These are phyloP conservation scores for Cephus rjabovi DNA, from an alignment of 2,888 invertebrate genomes.

Conservation along the genomic window DNA sequence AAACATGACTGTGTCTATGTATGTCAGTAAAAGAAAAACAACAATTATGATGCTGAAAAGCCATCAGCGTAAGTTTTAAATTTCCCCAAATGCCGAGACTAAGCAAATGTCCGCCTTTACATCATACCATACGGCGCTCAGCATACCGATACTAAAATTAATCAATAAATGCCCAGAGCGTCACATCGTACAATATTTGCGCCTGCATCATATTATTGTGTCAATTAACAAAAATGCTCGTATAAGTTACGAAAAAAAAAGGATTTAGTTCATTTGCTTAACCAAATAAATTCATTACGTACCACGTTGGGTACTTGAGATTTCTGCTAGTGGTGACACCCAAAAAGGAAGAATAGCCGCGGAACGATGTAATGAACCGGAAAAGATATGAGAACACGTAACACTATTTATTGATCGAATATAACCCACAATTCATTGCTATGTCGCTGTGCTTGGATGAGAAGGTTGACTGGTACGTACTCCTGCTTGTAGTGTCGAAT, in stretches of 20 bases:
- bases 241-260: not conserved
- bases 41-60: not conserved
- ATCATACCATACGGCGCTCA: not conserved
- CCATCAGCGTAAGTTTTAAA: not conserved
- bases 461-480: not conserved
- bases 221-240: not conserved
- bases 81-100: not conserved
- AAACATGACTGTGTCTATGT: too few species aligned
- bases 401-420: conserved; percentile 2
- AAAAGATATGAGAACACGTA: not conserved
- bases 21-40: too few species aligned
- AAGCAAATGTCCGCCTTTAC: not conserved
- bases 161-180: not conserved
- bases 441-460: not conserved
- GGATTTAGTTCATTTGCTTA: not conserved
- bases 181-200: not conserved
- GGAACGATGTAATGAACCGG: not conserved
- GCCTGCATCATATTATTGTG: not conserved
- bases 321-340: not conserved
- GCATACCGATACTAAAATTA: not conserved
- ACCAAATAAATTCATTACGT: not conserved
- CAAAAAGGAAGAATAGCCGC: not conserved
- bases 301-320: not conserved
- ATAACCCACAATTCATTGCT: not conserved
- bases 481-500: not conserved